Base-by-base conservation (phyloP, 1,140 invertebrate genomes). In the Hylaeus volcanicus region DNA sequence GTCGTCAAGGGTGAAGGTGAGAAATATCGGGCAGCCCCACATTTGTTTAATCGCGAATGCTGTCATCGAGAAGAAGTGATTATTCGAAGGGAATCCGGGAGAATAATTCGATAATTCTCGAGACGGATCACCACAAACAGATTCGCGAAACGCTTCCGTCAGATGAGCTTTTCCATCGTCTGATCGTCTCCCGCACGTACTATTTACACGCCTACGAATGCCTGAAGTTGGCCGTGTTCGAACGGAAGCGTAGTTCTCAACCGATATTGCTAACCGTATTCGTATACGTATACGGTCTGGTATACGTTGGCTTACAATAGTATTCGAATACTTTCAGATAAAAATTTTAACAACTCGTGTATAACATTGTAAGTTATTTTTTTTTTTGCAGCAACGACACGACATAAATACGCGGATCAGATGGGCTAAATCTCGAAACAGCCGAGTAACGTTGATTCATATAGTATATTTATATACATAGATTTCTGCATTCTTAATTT, bases 1-100 rank as follows among this genome's bases (percentile, higher is more conserved):
- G 65, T 61, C 66, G 76, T 64, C 58, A 73, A 73, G 72, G 76
- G 51, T 69, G n/a, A 45, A 79, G 75, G 15, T 76, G 55, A 61
- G 39, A 53, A 74, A 37, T n/a, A 75, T 80, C 45, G 64, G 55
- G 9, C 12, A 26, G 26, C 6, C 60, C 48, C 48, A 48, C 11
- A 45, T 12, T 43, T 63, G 5, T 8, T 64, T 51, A 41, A 15
- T 55, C n/a, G 43, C 14, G 0, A 8, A 39, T 6, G 39, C 26
- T 14, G 43, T 56, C 77, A 65, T 58, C 3, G 26, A 55, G 15
- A 26, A 45, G 12, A 2, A 4, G 39, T 51, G 12, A 3, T 37
- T 5, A 15, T 11, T 14, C 45, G 6, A 5, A 43, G 43, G 12
- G 14, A 12, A 64, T 26, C 39, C 45, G 51, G 39, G 15, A 48